Evolutionary conservation across 2,888 invertebrate genomes (phyloP).

Genomic region (Cyrtodaria siliqua): DNA sequence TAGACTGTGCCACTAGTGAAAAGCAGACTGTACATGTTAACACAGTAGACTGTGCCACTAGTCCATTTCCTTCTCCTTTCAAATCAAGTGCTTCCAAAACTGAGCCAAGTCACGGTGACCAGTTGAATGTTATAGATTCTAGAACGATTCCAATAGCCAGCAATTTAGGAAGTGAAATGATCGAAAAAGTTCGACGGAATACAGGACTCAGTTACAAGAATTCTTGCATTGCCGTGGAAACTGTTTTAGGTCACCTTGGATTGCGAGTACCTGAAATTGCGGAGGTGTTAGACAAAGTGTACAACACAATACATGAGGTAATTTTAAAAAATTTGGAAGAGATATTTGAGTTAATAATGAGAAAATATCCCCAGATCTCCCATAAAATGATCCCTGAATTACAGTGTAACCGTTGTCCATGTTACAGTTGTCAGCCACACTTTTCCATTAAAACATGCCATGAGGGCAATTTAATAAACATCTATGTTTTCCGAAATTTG

Average conservation of each 20-base stretch:
- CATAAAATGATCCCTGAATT: no score
- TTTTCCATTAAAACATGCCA: no score
- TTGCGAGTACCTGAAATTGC: conserved; percentile 68
- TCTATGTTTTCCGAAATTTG: no score
- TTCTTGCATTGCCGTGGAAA: conserved; percentile 78
- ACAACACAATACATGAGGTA: conserved; percentile 68
- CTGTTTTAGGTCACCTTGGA: conserved; percentile 77
- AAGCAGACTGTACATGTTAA: not conserved
- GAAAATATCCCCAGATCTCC: no score
- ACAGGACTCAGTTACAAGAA: conserved; percentile 80
- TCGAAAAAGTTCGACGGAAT: conserved; percentile 77
- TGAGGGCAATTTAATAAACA: no score
- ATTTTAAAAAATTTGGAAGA: no score
- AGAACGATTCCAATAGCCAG: conserved; percentile 60
- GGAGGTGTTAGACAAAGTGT: conserved; percentile 70
- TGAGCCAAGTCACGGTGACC: no score
- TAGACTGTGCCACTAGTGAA: conserved; percentile 1
- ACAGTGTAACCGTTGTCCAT: no score
- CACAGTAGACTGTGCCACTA: conserved; percentile 33
- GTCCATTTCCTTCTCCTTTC: conserved; percentile 39
- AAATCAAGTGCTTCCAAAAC: conserved; percentile 12
- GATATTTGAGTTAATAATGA: no score
- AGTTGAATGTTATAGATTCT: no score
- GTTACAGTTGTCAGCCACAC: no score
- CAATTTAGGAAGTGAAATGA: conserved; percentile 73